Conservation (phyloP, 1,140 invertebrate genomes). For the Bilobella aurantiaca region DNA sequence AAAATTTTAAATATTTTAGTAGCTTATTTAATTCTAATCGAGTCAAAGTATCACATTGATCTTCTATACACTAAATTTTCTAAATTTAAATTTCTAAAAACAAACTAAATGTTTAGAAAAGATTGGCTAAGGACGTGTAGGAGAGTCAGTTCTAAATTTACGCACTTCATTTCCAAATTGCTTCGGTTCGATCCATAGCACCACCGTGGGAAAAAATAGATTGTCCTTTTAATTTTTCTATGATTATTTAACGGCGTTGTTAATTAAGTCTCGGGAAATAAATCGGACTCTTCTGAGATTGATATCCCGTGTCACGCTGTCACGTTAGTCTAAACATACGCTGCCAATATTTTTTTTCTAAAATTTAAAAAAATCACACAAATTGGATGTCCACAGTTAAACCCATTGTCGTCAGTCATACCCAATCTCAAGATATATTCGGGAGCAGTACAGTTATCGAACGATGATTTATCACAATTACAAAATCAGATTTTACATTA, state of each 20-base stretch:
- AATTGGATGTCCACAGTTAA: not conserved
- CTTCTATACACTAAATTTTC: not conserved
- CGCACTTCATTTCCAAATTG: no score
- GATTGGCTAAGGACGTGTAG: no score
- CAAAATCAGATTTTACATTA: no score
- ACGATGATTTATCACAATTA: conserved; percentile 6
- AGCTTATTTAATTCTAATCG: not conserved
- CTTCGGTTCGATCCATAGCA: no score
- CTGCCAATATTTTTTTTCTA: not conserved
- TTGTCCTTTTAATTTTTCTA: no score
- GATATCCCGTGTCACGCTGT: not conserved
- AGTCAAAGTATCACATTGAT: conserved; percentile 1
- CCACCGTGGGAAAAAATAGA: no score
- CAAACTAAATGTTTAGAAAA: not conserved
- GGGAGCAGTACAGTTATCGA: no score
- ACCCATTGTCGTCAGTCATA: not conserved
- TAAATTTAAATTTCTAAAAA: not conserved
- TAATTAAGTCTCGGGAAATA: no score
- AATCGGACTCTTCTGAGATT: not conserved
- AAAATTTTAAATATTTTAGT: no score
- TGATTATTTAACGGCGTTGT: no score
- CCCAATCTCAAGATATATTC: not conserved
- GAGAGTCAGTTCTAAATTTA: no score
- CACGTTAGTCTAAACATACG: no score
- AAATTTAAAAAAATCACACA: not conserved